phyloP scores from a whole-genome alignment of 2,888 invertebrate genomes.

The Cantharis rustica region DNA sequence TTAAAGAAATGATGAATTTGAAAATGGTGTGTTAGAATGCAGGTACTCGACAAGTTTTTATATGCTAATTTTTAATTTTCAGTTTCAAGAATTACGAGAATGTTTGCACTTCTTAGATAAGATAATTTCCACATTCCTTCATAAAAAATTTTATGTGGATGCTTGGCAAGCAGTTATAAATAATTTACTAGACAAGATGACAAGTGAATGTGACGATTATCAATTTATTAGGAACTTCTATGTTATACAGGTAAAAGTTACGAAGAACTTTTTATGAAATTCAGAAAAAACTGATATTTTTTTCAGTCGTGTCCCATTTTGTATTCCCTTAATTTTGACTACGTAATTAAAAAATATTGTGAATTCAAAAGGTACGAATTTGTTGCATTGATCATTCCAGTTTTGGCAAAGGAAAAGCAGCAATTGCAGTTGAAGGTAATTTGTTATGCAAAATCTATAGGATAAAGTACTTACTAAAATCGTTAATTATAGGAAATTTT shows the following conservation, averaged over 20 bases:
- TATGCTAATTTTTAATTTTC: slow-evolving; percentile 25
- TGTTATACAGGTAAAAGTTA: slow-evolving; percentile 44
- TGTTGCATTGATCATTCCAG: slow-evolving; percentile 43
- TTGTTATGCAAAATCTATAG: background rate
- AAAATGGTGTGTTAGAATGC: slow-evolving; percentile 42
- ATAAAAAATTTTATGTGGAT: slow-evolving; percentile 42
- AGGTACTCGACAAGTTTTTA: background rate
- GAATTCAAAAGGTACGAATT: slow-evolving; percentile 37
- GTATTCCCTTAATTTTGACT: slow-evolving; percentile 42
- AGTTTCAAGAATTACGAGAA: slow-evolving; percentile 42
- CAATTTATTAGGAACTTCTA: slow-evolving; percentile 39
- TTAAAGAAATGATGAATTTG: slow-evolving; percentile 35
- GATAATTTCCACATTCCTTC: slow-evolving; percentile 26
- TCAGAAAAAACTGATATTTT: slow-evolving; percentile 4
- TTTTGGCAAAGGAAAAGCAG: slow-evolving; percentile 37
- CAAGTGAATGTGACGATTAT: slow-evolving; percentile 20
- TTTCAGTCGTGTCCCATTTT: slow-evolving; percentile 49
- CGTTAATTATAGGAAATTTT: slow-evolving; percentile 5
- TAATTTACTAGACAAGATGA: slow-evolving; percentile 36
- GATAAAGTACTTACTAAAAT: background rate
- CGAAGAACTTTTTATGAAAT: too few relatives aligned
- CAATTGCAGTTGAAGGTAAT: slow-evolving; percentile 30
- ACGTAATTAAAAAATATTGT: slow-evolving; percentile 40
- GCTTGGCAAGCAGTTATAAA: slow-evolving; percentile 48
- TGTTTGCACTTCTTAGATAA: slow-evolving; percentile 44